Evolutionary conservation across 2,113 vertebrate genomes (phyloP).

Genomic region (Dasypus novemcinctus): DNA sequence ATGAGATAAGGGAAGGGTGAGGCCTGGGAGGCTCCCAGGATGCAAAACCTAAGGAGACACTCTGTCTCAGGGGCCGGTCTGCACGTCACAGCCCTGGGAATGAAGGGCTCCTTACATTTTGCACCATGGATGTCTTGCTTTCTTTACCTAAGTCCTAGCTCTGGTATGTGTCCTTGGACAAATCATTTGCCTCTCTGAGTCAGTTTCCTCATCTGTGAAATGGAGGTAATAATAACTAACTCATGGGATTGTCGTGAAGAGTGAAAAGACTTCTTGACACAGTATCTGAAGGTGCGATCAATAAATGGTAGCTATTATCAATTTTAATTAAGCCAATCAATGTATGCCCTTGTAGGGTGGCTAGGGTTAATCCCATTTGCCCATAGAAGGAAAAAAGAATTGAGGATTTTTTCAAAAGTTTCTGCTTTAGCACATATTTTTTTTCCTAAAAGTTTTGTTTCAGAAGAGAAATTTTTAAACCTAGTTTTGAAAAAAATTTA

Average conservation of each 20-base stretch:
- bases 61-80: not conserved
- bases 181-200: not conserved
- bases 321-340: not conserved
- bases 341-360: not conserved
- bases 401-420: not conserved
- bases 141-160: not conserved
- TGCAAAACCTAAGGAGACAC: not conserved
- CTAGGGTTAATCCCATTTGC: not conserved
- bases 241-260: not conserved
- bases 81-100: not conserved
- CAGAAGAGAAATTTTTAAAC: not conserved
- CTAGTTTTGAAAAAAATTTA: too few relatives aligned
- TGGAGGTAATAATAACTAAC: not conserved
- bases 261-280: not conserved
- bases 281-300: not conserved
- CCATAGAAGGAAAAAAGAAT: not conserved
- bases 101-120: not conserved
- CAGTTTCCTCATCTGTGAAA: not conserved
- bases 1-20: accelerated
- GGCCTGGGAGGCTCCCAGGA: not conserved
- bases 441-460: conserved; percentile 10
- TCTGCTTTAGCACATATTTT: not conserved
- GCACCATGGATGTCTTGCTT: not conserved
- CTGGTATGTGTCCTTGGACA: not conserved
- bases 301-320: not conserved